phyloP scores from a whole-genome alignment of 2,113 vertebrate genomes.

The Mastomys coucha region DNA sequence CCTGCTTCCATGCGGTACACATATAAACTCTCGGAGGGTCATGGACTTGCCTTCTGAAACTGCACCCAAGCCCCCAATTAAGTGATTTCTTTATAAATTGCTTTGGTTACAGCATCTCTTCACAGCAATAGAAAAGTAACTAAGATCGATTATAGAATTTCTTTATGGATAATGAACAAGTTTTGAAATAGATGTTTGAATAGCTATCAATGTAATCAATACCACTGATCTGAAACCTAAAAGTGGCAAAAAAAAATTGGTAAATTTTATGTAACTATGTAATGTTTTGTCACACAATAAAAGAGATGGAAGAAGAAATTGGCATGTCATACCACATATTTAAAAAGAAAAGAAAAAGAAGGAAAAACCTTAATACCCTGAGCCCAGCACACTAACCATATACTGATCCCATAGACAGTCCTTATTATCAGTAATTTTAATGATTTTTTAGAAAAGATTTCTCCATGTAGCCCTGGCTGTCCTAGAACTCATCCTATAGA shows the following conservation, averaged over 20 bases:
- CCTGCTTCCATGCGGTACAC: background rate
- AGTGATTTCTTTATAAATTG: background rate
- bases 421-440: background rate
- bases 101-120: background rate
- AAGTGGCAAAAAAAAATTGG: background rate
- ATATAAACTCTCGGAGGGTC: background rate
- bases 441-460: background rate
- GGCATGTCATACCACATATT: background rate
- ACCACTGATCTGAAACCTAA: background rate
- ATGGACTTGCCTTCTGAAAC: background rate
- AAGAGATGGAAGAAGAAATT: background rate
- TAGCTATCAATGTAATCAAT: background rate
- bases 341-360: background rate
- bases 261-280: background rate
- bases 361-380: background rate
- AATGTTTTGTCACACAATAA: constrained; percentile 34
- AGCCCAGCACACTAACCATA: background rate
- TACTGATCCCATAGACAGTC: background rate
- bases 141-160: background rate
- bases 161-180: background rate
- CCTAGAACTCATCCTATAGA: background rate
- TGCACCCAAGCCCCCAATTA: background rate
- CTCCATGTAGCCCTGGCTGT: background rate
- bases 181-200: background rate
- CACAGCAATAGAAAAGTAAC: background rate